Percentiles rank a stretch among this genome's conserved stretches.
These are phyloP conservation scores for Argyresthia goedartella DNA, from an alignment of 2,888 invertebrate species.

Conservation along the genomic window DNA sequence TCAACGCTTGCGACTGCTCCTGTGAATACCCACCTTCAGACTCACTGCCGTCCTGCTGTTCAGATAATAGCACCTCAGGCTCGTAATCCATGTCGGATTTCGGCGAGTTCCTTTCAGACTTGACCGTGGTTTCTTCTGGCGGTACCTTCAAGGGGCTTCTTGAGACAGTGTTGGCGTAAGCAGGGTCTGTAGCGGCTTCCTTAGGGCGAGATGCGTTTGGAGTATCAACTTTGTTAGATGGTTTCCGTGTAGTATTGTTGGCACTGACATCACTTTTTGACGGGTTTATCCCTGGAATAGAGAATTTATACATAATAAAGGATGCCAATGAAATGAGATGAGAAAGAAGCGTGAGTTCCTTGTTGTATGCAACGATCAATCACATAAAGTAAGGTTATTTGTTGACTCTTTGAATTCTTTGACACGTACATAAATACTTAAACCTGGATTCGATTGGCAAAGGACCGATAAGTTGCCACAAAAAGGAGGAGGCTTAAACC, in stretches of 20 bases:
- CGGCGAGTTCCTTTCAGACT: conserved; percentile 57
- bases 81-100: conserved; percentile 60
- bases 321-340: not conserved
- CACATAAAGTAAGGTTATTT: too few relatives aligned
- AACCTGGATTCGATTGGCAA: too few relatives aligned
- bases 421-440: too few relatives aligned
- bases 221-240: conserved; percentile 29
- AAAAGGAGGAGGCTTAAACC: too few relatives aligned
- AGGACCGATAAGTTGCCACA: too few relatives aligned
- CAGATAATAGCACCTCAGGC: conserved; percentile 58
- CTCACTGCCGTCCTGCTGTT: conserved; percentile 52
- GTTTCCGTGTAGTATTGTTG: conserved; percentile 41
- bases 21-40: conserved; percentile 40
- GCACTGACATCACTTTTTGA: conserved; percentile 49
- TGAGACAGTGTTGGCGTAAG: conserved; percentile 29
- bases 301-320: not conserved
- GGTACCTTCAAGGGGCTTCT: conserved; percentile 45
- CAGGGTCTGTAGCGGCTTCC: conserved; percentile 37
- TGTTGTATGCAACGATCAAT: too few relatives aligned
- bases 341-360: too few relatives aligned
- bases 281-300: conserved; percentile 54
- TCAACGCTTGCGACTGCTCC: conserved; percentile 50
- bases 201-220: conserved; percentile 35
- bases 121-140: conserved; percentile 42
- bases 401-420: too few relatives aligned